Base-by-base conservation (phyloP, 2,113 vertebrate species). In the Corythaixoides concolor region DNA sequence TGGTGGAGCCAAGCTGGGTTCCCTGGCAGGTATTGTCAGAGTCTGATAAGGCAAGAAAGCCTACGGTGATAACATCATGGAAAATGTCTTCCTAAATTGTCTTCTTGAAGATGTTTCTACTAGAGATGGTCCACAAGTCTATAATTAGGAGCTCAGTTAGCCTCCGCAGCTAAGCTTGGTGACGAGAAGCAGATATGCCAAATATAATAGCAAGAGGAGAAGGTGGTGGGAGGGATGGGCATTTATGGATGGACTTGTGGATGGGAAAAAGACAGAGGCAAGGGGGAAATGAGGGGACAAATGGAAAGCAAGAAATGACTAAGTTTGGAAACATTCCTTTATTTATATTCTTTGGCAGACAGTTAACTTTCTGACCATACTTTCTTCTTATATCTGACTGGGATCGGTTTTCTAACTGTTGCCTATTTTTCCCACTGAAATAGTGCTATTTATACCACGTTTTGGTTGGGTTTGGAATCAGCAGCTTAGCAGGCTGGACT, bases 121-220 rank as follows among this genome's bases (percentile, higher is more conserved):
- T 16, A 1, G 2, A 56, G 53, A 9, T 22, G 74, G 5, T 7
- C 30, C 66, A 5, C 8, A 0, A 2, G 60, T 2, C 62, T 74
- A 3, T 50, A 19, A 20, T 1, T 13, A 45, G 89, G 67, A n/a
- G 30, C 5, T n/a, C 49, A 33, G 43, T n/a, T 35, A 8, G 37
- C 18, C 24, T 52, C 23, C 1, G 2, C 2, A 0, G 50, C 72
- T 43, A 4, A 32, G 76, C 49, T 23, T 4, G 1, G 35, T 0
- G 11, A 4, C 2, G 62, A 37, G 78, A 17, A 74, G 52, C 28
- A 75, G 64, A 32, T 63, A 62, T 1, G 6, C 20, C 69, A 9
- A 12, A 41, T 18, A 1, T 0, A 35, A 11, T 9, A 35, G 28
- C 64, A 1, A 0, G 49, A 73, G 93, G 80, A 77, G 85, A 41